Base-by-base conservation (phyloP, 1,140 invertebrate genomes). In the Drosophila tsacasi region DNA sequence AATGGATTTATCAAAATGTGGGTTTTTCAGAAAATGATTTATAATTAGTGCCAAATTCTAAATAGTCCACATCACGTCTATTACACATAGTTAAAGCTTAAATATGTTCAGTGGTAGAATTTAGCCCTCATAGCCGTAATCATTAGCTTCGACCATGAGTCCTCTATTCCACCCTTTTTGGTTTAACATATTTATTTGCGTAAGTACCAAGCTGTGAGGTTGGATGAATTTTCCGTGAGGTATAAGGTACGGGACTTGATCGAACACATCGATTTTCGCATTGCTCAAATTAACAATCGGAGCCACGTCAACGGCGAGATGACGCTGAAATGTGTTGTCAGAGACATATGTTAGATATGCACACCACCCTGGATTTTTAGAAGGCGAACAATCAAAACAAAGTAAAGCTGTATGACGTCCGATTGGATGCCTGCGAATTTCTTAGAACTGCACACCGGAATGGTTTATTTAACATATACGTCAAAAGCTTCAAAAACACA, bases 371-470 rank as follows among this genome's bases (percentile, higher is more conserved):
- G 21, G 76, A 83, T 35, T 35, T 83, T 21, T 46, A 50, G n/a
- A 60, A 49, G 52, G 3, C 32, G 0, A 59, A 37, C 10, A 63
- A 71, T 35, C 52, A 30, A 12, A 79, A 65, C 10, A 62, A 50
- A 19, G 23, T 83, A 17, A 82, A 60, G 2, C 15, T 83, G 0
- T 79, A 79, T 27, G 52, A 79, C 30, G 10, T 63, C 6, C 76
- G 49, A 3, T 12, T 83, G 21, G 65, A 83, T 37, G 50, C 42
- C 2, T 83, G 80, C 54, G 25, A 40, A 2, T 83, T 83, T 19
- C 49, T 79, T 0, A 66, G 21, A 13, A 79, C 62, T 13, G 23
- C 30, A 1, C 80, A 83, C 25, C 57, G 57, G 6, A 76, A 76
- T 76, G 59, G 46, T 4, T n/a, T 83, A n/a, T 44, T 76, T 8